Conservation (phyloP, 2,888 invertebrate species). For the Nudaria mundana region DNA sequence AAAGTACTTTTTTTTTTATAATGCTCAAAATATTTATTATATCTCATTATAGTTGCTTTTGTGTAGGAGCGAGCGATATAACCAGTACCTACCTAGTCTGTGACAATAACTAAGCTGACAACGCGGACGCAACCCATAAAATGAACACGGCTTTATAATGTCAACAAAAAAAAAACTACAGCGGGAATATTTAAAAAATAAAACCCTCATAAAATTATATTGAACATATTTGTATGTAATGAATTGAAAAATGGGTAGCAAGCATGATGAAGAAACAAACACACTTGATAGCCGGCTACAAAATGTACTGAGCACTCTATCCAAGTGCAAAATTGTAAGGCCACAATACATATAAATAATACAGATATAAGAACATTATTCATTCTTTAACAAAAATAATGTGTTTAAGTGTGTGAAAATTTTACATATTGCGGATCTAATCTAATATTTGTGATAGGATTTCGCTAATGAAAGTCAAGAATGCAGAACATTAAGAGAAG, state of each 20-base stretch:
- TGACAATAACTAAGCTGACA: no score
- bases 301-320: constrained; percentile 50
- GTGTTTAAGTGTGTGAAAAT: no score
- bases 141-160: no score
- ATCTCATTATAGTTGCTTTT: no score
- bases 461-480: constrained; percentile 58
- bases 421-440: no score
- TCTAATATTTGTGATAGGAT: constrained; percentile 43
- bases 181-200: constrained; percentile 4
- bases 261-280: constrained; percentile 27
- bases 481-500: constrained; percentile 53
- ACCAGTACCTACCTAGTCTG: no score
- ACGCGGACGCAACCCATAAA: no score
- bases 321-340: constrained; percentile 65
- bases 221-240: background rate
- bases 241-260: constrained; percentile 37
- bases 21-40: no score
- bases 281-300: constrained; percentile 46
- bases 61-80: no score
- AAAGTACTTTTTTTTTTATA: no score
- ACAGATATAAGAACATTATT: background rate
- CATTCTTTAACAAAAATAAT: no score
- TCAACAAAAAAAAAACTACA: background rate
- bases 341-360: background rate
- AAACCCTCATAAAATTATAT: background rate